Evolutionary conservation across 2,797 vertebrate genomes (phyloP).

Genomic region (Dromococcyx pavoninus): DNA sequence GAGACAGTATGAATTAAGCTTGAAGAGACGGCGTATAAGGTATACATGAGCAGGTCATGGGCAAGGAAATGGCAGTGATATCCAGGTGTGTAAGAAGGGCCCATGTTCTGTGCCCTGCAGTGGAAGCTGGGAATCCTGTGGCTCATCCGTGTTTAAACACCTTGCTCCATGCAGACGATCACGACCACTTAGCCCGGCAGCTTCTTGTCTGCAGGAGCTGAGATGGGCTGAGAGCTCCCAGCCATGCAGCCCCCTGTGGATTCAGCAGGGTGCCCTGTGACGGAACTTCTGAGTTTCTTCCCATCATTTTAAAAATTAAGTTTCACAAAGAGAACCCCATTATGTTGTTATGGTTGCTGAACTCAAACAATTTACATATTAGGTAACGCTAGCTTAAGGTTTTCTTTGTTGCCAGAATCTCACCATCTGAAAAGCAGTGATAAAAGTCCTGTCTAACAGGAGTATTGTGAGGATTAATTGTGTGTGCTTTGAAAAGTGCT

Average conservation of each 20-base stretch:
- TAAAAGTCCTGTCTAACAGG: not conserved
- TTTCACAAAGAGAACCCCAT: not conserved
- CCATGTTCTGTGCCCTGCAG: not conserved
- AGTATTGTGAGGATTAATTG: not conserved
- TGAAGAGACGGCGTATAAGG: not conserved
- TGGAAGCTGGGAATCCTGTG: not conserved
- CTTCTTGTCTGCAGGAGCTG: not conserved
- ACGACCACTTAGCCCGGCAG: not conserved
- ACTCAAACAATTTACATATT: not conserved
- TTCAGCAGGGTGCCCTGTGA: accelerated
- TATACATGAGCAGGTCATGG: not conserved
- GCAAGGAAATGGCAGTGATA: not conserved
- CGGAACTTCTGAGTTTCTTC: not conserved
- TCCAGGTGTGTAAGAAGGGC: not conserved
- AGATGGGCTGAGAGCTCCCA: not conserved
- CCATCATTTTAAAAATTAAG: not conserved
- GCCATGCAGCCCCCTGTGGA: not conserved
- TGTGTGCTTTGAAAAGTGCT: not conserved
- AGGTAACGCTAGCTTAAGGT: not conserved
- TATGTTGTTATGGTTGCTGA: not conserved
- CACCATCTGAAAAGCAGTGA: slow-evolving; percentile 23
- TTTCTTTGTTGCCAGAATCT: slow-evolving; percentile 30
- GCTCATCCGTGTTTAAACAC: not conserved
- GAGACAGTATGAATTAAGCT: not conserved
- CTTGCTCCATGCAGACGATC: not conserved